phyloP scores from a whole-genome alignment of 2,113 vertebrate genomes.

The Oncorhynchus tshawytscha region DNA sequence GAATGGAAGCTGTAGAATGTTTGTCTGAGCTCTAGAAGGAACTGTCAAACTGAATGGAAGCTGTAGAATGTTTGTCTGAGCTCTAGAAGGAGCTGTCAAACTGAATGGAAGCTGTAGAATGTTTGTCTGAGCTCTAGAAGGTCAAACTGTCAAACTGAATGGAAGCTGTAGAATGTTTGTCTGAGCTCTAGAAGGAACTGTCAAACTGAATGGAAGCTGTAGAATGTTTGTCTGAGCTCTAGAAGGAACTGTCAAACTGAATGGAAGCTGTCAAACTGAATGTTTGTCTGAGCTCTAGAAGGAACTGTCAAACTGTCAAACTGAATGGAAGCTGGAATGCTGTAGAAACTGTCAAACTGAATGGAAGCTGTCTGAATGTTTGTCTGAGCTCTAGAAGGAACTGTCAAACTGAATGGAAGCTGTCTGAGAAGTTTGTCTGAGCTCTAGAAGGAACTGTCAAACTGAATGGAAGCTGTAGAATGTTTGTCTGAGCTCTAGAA shows the following conservation, averaged over 20 bases:
- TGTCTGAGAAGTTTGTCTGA: too few species aligned
- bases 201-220: not conserved
- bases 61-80: not conserved
- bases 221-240: too few species aligned
- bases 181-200: not conserved
- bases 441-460: not conserved
- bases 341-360: not conserved
- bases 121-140: too few species aligned
- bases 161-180: not conserved
- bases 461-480: slow-evolving; percentile 10
- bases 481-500: too few species aligned
- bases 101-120: too few species aligned
- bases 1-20: too few species aligned
- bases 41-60: slow-evolving; percentile 14
- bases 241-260: slow-evolving; percentile 6
- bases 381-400: not conserved
- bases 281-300: too few species aligned
- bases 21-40: too few species aligned
- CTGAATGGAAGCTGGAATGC: too few species aligned
- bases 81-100: not conserved
- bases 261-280: not conserved
- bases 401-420: not conserved
- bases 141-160: slow-evolving; percentile 16
- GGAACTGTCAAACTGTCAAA: not conserved
- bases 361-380: not conserved